A percentile compares a stretch with the other conserved stretches of the same genome.
These are phyloP conservation scores for Gila robusta DNA, from an alignment of 2,797 vertebrate species.

Conservation along the genomic window DNA sequence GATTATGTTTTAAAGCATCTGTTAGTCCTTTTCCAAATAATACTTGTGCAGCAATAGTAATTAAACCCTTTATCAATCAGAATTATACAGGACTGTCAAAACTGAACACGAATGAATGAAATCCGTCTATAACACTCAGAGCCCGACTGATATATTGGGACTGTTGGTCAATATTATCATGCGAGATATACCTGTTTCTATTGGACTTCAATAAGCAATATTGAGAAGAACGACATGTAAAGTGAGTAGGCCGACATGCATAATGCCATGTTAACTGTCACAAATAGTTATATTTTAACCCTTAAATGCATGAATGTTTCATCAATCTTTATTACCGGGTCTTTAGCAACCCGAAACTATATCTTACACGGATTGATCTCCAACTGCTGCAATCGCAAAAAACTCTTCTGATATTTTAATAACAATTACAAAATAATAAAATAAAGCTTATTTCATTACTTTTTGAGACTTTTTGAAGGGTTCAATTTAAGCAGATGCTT, in stretches of 20 bases:
- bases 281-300: neutral
- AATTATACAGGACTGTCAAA: neutral
- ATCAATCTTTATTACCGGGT: neutral
- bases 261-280: neutral
- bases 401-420: neutral
- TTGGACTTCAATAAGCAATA: neutral
- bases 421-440: neutral
- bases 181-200: neutral
- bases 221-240: slow-evolving; percentile 2
- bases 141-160: slow-evolving; percentile 21
- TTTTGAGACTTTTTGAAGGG: neutral
- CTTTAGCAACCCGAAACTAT: neutral
- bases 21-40: slow-evolving; percentile 10
- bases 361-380: neutral
- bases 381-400: neutral
- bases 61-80: neutral
- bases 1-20: slow-evolving; percentile 29
- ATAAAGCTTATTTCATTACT: neutral
- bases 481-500: neutral
- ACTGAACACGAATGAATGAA: neutral
- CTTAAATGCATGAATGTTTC: neutral
- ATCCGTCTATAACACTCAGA: neutral
- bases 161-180: neutral
- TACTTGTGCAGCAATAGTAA: slow-evolving; percentile 22
- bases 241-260: neutral